Percentiles rank a stretch among this genome's conserved stretches.
These are phyloP conservation scores for Chrysopilus asiliformis DNA, from an alignment of 2,888 invertebrate genomes.

Conservation along the genomic window DNA sequence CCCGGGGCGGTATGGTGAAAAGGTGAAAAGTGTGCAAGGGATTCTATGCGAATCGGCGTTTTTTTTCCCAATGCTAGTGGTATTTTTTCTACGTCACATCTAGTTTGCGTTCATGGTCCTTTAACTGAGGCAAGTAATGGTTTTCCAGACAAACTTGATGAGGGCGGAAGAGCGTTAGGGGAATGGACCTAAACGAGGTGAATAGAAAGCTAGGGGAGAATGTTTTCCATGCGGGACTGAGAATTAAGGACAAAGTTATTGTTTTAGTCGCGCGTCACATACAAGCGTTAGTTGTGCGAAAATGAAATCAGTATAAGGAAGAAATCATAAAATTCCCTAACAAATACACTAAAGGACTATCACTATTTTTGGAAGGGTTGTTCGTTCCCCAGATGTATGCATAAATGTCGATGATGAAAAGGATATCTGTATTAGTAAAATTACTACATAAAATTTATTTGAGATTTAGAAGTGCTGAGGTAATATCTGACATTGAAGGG, in stretches of 20 bases:
- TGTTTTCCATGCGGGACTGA: too few relatives aligned
- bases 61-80: not conserved
- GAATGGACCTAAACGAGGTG: not conserved
- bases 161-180: conserved; percentile 2
- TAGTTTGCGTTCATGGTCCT: not conserved
- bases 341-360: not conserved
- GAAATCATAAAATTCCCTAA: conserved; percentile 6
- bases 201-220: too few relatives aligned
- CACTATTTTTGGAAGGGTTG: not conserved
- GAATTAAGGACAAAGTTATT: too few relatives aligned
- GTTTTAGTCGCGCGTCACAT: conserved; percentile 11
- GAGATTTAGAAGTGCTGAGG: too few relatives aligned
- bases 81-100: not conserved
- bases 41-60: not conserved
- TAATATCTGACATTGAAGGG: conserved; percentile 6
- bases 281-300: conserved; percentile 11
- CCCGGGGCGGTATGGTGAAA: not conserved
- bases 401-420: too few relatives aligned
- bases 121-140: not conserved
- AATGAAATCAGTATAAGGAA: conserved; percentile 10
- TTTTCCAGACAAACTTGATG: not conserved
- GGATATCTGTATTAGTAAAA: too few relatives aligned
- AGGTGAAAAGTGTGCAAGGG: not conserved
- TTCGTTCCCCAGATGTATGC: not conserved
- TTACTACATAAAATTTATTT: too few relatives aligned